A percentile compares a stretch with the other conserved stretches of the same genome.
These are phyloP conservation scores for Drosophila barbarae DNA, from an alignment of 2,888 invertebrate genomes.

Conservation along the genomic window DNA sequence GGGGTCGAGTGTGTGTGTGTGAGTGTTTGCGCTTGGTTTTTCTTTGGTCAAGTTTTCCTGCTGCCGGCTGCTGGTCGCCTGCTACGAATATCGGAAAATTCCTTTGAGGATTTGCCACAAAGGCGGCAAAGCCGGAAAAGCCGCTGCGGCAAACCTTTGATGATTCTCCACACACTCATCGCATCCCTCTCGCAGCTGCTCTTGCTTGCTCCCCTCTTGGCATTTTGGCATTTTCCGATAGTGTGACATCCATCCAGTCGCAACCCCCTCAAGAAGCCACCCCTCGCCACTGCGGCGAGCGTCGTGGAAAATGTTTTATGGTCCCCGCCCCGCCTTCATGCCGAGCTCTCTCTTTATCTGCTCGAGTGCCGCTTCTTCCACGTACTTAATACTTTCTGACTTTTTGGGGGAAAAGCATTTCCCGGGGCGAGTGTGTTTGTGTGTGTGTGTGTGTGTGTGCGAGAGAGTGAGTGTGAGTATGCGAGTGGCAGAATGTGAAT, in stretches of 20 bases:
- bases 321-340: constrained; percentile 18
- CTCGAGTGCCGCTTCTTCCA: constrained; percentile 54
- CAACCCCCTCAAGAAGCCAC: constrained; percentile 59
- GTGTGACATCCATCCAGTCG: constrained; percentile 63
- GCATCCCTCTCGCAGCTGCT: constrained; percentile 5
- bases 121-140: constrained; percentile 69
- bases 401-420: constrained; percentile 73
- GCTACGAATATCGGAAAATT: constrained; percentile 79
- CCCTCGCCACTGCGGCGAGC: constrained; percentile 34
- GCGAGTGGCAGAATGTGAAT: constrained; percentile 35
- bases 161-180: constrained; percentile 65
- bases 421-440: constrained; percentile 41
- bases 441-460: constrained; percentile 19
- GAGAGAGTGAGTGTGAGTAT: constrained; percentile 17
- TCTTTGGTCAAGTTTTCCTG: constrained; percentile 66
- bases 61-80: constrained; percentile 70
- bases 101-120: constrained; percentile 78
- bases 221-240: constrained; percentile 64
- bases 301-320: constrained; percentile 62
- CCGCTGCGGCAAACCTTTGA: constrained; percentile 75
- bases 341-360: constrained; percentile 43
- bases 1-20: constrained; percentile 22
- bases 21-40: constrained; percentile 49
- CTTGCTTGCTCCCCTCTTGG: constrained; percentile 12
- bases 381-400: constrained; percentile 72